A percentile compares a stretch with the other conserved stretches of the same genome.
Conservation (phyloP, 1,140 invertebrate species). For the Amphibalanus amphitrite region DNA sequence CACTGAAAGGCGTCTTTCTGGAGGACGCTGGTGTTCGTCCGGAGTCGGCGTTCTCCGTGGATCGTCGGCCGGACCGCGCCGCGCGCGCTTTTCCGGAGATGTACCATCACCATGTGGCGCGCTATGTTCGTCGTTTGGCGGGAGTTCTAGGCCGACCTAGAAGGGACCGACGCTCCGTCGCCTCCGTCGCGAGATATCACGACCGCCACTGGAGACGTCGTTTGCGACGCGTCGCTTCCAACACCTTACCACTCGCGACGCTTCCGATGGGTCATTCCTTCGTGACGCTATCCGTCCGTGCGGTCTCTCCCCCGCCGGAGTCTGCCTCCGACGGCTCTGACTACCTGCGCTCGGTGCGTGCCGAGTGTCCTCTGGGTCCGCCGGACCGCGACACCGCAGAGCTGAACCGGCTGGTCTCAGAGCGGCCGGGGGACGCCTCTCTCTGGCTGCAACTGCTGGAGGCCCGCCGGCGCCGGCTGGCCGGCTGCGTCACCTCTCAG, state of each 20-base stretch:
- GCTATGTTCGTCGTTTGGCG: too few relatives aligned
- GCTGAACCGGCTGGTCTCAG: not conserved
- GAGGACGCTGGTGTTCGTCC: too few relatives aligned
- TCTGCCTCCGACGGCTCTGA: not conserved
- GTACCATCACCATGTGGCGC: too few relatives aligned
- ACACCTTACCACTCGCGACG: not conserved
- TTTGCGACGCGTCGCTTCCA: not conserved
- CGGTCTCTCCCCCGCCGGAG: too few relatives aligned
- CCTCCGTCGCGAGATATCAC: not conserved
- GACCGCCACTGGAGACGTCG: not conserved
- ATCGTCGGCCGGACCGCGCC: not conserved
- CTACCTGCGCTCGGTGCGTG: not conserved
- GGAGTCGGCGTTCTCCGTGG: not conserved
- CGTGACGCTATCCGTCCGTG: not conserved
- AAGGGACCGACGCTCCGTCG: not conserved
- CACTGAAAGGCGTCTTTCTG: too few relatives aligned
- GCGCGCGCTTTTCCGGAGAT: not conserved
- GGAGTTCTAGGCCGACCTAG: not conserved
- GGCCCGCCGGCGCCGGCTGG: not conserved
- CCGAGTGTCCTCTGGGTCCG: not conserved
- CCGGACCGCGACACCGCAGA: not conserved
- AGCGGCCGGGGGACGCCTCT: not conserved
- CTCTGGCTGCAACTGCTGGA: not conserved
- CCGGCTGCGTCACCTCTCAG: not conserved
- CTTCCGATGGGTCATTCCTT: not conserved